Evolutionary conservation across 1,140 invertebrate species (phyloP).

Genomic region (Zaprionus taronus): DNA sequence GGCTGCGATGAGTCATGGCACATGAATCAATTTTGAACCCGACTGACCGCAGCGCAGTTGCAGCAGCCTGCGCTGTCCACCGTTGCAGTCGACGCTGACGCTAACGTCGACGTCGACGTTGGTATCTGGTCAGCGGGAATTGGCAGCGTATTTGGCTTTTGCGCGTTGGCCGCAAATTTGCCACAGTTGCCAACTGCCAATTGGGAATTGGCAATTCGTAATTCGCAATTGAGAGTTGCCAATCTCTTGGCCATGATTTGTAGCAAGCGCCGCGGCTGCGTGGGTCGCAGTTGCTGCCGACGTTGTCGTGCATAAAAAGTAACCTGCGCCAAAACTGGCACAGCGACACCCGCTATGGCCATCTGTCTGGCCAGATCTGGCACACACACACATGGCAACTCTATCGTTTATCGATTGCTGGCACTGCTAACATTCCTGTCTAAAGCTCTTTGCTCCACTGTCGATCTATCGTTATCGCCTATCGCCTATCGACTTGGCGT

Average conservation of each 20-base stretch:
- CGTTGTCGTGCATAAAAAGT: conserved; percentile 15
- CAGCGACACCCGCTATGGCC: conserved; percentile 67
- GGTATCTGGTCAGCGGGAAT: background rate
- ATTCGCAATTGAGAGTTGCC: conserved; percentile 32
- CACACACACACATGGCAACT: conserved; percentile 11
- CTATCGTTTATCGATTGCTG: background rate
- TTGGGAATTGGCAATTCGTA: conserved; percentile 26
- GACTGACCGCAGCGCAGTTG: conserved; percentile 51
- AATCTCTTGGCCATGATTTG: conserved; percentile 62
- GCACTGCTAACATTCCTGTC: too few species aligned
- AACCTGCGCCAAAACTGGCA: conserved; percentile 44
- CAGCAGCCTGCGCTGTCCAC: background rate
- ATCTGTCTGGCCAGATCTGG: conserved; percentile 42
- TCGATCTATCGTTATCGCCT: background rate
- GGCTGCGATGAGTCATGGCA: conserved; percentile 58
- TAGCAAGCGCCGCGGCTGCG: conserved; percentile 54
- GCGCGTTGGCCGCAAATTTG: conserved; percentile 44
- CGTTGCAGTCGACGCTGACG: conserved; percentile 1
- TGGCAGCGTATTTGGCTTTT: conserved; percentile 9
- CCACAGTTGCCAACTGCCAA: background rate
- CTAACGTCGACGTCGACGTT: background rate
- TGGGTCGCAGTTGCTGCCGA: conserved; percentile 40
- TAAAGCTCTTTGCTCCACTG: too few species aligned
- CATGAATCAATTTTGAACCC: conserved; percentile 75
- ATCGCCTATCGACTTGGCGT: conserved; percentile 23